phyloP scores from a whole-genome alignment of 2,888 invertebrate species.

The Yponomeuta sedellus region DNA sequence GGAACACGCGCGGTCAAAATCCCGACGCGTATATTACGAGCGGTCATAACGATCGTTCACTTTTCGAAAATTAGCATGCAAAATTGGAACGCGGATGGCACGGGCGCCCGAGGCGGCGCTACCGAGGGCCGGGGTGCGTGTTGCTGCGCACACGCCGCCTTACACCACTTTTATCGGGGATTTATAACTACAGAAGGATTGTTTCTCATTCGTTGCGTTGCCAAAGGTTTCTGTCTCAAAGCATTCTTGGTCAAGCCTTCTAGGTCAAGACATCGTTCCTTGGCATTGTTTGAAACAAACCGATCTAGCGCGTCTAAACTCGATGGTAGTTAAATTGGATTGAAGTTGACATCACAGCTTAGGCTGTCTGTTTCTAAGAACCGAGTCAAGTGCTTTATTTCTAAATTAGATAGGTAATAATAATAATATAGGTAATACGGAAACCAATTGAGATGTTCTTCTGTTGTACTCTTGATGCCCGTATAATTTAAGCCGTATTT shows the following conservation, averaged over 20 bases:
- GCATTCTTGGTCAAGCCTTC: too few species aligned
- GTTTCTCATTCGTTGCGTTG: too few species aligned
- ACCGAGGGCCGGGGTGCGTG: constrained; percentile 34
- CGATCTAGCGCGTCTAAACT: too few species aligned
- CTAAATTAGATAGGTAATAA: too few species aligned
- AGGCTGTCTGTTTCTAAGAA: too few species aligned
- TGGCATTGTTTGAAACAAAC: too few species aligned
- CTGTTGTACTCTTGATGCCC: not conserved
- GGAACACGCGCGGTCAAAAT: constrained; percentile 51
- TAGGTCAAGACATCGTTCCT: too few species aligned
- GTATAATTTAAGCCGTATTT: not conserved
- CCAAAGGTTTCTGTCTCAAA: too few species aligned
- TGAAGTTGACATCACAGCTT: too few species aligned
- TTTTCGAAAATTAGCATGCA: constrained; percentile 61
- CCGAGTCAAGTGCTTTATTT: too few species aligned
- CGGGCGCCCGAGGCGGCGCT: constrained; percentile 66
- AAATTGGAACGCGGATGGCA: constrained; percentile 69
- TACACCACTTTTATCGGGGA: not conserved
- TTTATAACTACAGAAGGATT: not conserved
- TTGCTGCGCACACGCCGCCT: not conserved
- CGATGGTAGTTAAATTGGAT: too few species aligned
- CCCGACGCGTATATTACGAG: constrained; percentile 34
- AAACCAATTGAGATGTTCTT: not conserved
- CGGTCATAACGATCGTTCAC: constrained; percentile 35
- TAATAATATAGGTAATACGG: not conserved